Base-by-base conservation (phyloP, 2,113 vertebrate species). In the Epinephelus lanceolatus region DNA sequence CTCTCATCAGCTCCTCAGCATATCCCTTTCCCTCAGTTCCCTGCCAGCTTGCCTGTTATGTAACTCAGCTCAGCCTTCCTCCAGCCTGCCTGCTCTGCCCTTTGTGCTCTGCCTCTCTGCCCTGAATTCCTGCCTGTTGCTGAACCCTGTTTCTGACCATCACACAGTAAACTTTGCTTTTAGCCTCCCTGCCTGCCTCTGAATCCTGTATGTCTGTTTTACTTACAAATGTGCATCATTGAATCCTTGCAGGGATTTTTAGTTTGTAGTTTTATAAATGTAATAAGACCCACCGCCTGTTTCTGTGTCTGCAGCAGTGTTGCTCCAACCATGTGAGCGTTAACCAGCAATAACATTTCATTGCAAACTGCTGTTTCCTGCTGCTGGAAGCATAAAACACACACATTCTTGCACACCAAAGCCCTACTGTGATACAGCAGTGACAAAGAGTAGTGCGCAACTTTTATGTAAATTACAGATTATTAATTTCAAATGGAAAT, bases 401-500 rank as follows among this genome's bases (percentile, higher is more conserved):
- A 62, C 18, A 53, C 3, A 42, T 56, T 25, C 52, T n/a, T 14
- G 23, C 23, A 5, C 7, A 13, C 57, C 40, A 47, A 57, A 59
- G 78, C 7, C 17, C 51, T 19, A 3, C 42, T 45, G 33, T 15
- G 6, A 11, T 60, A n/a, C 18, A 68, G 40, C 78, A 51, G 6
- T 59, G 68, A 40, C 63, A 53, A 13, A 47, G 66, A 71, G 49
- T n/a, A 11, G 80, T 3, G 60, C 23, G 51, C 2, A 70, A 40
- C 17, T 47, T 85, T 53, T 59, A 78, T 83, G 76, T 73, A 71
- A 81, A 85, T 81, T 21, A 9, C 13, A 75, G 21, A 74, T 86
- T 55, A 87, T 78, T 81, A 19, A 80, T 86, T 86, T 80, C 25
- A 71, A 65, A 83, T 86, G 80, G 76, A 81, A 81, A 88, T 81